Percentiles rank a stretch among this genome's conserved stretches.
Conservation (phyloP, 2,888 invertebrate species). For the Tetrapedia diversipes region DNA sequence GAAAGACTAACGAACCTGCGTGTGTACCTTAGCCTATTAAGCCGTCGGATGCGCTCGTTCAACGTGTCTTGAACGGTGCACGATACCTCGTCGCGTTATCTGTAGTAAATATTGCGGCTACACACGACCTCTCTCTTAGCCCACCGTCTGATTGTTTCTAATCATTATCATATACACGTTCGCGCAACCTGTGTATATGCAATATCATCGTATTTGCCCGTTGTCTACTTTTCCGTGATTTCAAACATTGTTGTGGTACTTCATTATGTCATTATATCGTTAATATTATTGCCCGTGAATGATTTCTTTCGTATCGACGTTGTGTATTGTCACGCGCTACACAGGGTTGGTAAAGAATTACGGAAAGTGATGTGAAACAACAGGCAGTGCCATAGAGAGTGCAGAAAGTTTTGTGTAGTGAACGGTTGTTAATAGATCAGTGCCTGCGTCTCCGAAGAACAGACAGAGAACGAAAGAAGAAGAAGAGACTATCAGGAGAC, state of each 20-base stretch:
- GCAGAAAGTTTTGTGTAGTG: slow-evolving; percentile 76
- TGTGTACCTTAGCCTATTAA: slow-evolving; percentile 60
- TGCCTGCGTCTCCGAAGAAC: slow-evolving; percentile 60
- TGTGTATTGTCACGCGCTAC: slow-evolving; percentile 2
- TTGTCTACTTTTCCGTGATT: neutral
- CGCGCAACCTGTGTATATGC: slow-evolving; percentile 31
- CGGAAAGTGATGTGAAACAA: slow-evolving; percentile 46
- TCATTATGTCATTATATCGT: slow-evolving; percentile 13
- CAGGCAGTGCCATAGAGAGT: slow-evolving; percentile 50
- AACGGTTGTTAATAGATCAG: slow-evolving; percentile 75
- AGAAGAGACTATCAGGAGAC: slow-evolving; percentile 10
- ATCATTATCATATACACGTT: slow-evolving; percentile 53
- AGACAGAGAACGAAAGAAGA: slow-evolving; percentile 40
- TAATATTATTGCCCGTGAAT: slow-evolving; percentile 2
- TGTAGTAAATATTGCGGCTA: slow-evolving; percentile 60
- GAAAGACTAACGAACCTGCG: slow-evolving; percentile 45
- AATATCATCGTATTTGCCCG: slow-evolving; percentile 22
- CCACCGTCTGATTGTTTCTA: slow-evolving; percentile 47
- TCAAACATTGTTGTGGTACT: neutral
- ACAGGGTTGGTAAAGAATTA: slow-evolving; percentile 7
- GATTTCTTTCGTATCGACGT: slow-evolving; percentile 10
- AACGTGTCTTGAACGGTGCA: slow-evolving; percentile 56
- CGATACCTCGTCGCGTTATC: slow-evolving; percentile 59
- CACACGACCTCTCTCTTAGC: slow-evolving; percentile 21
- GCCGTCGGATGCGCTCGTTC: slow-evolving; percentile 57